Percentiles rank a stretch among this genome's conserved stretches.
phyloP scores from a whole-genome alignment of 2,797 vertebrate species.

The Gymnoscopelus microlampas region DNA sequence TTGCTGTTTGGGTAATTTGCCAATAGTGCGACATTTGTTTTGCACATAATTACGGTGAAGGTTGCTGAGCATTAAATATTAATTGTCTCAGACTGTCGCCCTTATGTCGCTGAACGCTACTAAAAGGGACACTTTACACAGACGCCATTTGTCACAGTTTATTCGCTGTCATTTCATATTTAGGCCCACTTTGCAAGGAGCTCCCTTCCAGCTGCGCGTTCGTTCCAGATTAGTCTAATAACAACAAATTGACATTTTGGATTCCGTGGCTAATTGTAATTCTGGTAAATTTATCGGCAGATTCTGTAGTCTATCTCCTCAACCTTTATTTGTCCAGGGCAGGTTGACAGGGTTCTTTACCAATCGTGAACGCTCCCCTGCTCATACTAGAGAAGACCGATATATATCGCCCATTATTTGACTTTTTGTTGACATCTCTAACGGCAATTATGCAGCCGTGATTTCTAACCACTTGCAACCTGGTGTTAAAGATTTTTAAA shows the following conservation, averaged over 20 bases:
- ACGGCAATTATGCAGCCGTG: no score
- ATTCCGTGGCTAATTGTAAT: constrained; percentile 26
- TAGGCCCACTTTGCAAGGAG: constrained; percentile 38
- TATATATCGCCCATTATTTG: no score
- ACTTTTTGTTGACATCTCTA: no score
- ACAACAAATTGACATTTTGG: constrained; percentile 46
- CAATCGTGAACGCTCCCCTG: constrained; percentile 2
- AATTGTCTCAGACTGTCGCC: constrained; percentile 58
- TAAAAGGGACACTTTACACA: constrained; percentile 60
- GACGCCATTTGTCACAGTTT: constrained; percentile 65
- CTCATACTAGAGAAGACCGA: no score
- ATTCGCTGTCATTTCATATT: constrained; percentile 60
- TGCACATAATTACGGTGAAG: constrained; percentile 54
- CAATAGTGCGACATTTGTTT: constrained; percentile 35
- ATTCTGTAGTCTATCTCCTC: constrained; percentile 44
- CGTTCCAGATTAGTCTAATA: constrained; percentile 20
- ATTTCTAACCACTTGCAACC: no score
- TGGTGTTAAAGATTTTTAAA: no score
- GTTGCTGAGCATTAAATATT: constrained; percentile 66
- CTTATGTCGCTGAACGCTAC: constrained; percentile 61
- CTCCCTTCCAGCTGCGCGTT: constrained; percentile 38
- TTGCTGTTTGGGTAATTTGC: not conserved
- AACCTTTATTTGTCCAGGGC: constrained; percentile 20
- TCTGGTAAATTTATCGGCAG: constrained; percentile 52
- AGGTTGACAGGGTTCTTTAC: not conserved